Evolutionary conservation across 2,797 vertebrate species (phyloP).

Genomic region (Eutrigla gurnardus): DNA sequence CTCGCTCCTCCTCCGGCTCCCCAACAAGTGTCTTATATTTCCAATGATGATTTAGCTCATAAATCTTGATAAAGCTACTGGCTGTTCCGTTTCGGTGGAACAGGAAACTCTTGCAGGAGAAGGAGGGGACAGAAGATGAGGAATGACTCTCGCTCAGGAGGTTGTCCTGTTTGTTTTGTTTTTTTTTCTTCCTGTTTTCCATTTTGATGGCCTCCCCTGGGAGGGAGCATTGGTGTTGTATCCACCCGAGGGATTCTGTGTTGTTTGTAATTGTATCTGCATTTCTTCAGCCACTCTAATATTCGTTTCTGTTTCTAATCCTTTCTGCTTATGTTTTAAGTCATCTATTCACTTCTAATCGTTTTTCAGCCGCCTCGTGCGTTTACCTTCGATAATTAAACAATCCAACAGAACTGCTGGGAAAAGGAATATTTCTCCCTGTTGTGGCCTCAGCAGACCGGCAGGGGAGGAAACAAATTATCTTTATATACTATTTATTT

Average conservation of each 20-base stretch:
- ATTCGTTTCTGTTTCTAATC: slow-evolving; percentile 18
- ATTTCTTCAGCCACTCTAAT: slow-evolving; percentile 23
- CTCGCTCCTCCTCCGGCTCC: slow-evolving; percentile 35
- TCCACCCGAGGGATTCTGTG: slow-evolving; percentile 9
- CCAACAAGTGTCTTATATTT: slow-evolving; percentile 83
- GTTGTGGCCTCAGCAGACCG: not conserved
- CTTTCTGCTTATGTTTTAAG: slow-evolving; percentile 25
- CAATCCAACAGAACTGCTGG: slow-evolving; percentile 29
- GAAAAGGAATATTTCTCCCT: slow-evolving; percentile 7
- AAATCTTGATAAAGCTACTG: slow-evolving; percentile 82
- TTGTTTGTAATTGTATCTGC: slow-evolving; percentile 26
- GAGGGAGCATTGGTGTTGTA: slow-evolving; percentile 27
- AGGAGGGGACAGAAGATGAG: slow-evolving; percentile 71
- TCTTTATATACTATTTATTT: not conserved
- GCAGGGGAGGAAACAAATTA: slow-evolving; percentile 12
- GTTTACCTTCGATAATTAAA: slow-evolving; percentile 30
- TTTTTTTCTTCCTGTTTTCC: slow-evolving; percentile 34
- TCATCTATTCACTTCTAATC: slow-evolving; percentile 6
- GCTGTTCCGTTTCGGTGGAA: slow-evolving; percentile 77
- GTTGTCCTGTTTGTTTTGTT: slow-evolving; percentile 60
- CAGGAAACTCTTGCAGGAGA: slow-evolving; percentile 75
- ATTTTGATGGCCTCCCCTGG: slow-evolving; percentile 46
- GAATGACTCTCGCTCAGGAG: slow-evolving; percentile 62
- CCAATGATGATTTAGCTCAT: slow-evolving; percentile 81
- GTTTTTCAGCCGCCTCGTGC: slow-evolving; percentile 24